Base-by-base conservation (phyloP, 2,113 vertebrate genomes). In the Anoplopoma fimbria region DNA sequence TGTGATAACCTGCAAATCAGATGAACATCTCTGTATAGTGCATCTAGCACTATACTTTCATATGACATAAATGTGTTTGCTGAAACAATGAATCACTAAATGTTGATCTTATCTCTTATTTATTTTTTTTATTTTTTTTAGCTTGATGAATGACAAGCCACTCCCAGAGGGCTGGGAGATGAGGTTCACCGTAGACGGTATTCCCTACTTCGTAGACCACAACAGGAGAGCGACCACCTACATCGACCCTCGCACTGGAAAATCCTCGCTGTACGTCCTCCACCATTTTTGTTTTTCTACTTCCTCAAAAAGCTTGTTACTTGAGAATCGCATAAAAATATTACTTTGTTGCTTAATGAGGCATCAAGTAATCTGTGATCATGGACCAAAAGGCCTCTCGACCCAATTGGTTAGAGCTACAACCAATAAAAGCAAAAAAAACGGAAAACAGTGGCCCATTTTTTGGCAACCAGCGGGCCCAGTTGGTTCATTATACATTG, bases 131-230 rank as follows among this genome's bases (percentile, higher is more conserved):
- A n/a, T n/a, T 3, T 53, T 38, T 80, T 31, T 8, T 58, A 99
- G 98, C 78, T 96, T 98, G 21, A 91, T 99, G 90, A 99, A 99
- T 92, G 98, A 99, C 86, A 99, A 99, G 74, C 97, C 98, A 1
- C 95, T 99, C 87, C 98, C 98, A 57, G 98, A 99, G 90, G 98
- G 98, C 75, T 99, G 98, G 98, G 98, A 99, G 95, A 99, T 99
- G 98, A 94, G 98, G 91, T 99, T 99, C 88, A 99, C 98, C 21
- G 98, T 99, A 34, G 98, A 99, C 55, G 98, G 98, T 25, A 97
- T 98, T 94, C 97, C 98, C 0, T 99, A 99, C 91, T 99, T 99
- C 79, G 98, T 99, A 55, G 98, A 99, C 93, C 98, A 99, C 93
- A 99, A 99, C 55, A 96, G 96, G 89, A 97, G 96, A 95, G 96